Evolutionary conservation across 2,888 invertebrate species (phyloP).

Genomic region (Dynastes hyllus): DNA sequence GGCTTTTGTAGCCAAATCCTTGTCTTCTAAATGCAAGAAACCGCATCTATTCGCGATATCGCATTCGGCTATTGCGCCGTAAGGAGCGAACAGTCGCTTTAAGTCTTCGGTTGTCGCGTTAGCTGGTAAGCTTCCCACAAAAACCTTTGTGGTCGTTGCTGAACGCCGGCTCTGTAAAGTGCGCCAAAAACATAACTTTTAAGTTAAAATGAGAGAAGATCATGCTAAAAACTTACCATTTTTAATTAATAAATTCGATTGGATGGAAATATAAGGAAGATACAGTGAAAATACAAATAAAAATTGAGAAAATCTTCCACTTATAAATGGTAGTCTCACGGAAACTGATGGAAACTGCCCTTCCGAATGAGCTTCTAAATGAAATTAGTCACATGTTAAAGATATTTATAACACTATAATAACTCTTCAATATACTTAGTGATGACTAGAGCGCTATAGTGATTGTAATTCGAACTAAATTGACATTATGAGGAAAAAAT

Average conservation of each 20-base stretch:
- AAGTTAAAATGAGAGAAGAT: not conserved
- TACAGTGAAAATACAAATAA: not conserved
- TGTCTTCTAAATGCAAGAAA: constrained; percentile 92
- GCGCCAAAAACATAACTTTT: not conserved
- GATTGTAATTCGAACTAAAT: too few species aligned
- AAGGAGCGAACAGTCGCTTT: constrained; percentile 87
- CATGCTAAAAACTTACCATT: constrained; percentile 6
- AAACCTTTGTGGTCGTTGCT: constrained; percentile 80
- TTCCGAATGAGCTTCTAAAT: constrained; percentile 5
- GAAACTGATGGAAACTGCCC: not conserved
- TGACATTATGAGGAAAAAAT: too few species aligned
- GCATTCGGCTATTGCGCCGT: constrained; percentile 92
- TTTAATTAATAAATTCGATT: not conserved
- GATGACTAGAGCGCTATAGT: too few species aligned
- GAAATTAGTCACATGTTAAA: not conserved
- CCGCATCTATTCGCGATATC: constrained; percentile 96
- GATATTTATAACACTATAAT: too few species aligned
- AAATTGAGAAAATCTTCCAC: not conserved
- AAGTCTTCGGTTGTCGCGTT: constrained; percentile 89
- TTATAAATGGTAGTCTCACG: not conserved
- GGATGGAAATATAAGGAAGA: not conserved
- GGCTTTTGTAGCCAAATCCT: constrained; percentile 87
- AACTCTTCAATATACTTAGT: too few species aligned
- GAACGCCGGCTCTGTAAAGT: constrained; percentile 65
- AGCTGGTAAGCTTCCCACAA: constrained; percentile 93